phyloP scores from a whole-genome alignment of 1,140 invertebrate genomes.

The Capitella teleta region DNA sequence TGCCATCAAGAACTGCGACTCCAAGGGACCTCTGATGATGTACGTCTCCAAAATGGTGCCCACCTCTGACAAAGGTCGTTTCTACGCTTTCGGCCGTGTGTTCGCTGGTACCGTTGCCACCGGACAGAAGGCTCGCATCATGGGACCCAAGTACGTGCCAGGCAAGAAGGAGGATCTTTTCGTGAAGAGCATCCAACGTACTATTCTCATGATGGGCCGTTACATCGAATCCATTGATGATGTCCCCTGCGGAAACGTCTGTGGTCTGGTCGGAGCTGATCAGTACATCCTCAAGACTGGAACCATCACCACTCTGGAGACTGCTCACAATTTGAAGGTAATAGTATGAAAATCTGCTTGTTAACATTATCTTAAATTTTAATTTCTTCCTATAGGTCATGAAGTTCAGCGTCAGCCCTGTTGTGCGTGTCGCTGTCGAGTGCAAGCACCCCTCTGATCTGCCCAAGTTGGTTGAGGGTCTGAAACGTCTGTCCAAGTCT shows the following conservation, averaged over 20 bases:
- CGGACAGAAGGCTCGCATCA: constrained; percentile 66
- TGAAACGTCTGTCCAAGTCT: constrained; percentile 96
- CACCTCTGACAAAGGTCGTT: constrained; percentile 97
- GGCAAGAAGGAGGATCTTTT: constrained; percentile 99
- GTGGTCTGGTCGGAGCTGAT: constrained; percentile 98
- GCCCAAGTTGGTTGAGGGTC: constrained; percentile 94
- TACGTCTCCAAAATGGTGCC: constrained; percentile 99
- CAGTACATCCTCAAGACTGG: constrained; percentile 99
- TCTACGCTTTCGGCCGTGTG: constrained; percentile 99
- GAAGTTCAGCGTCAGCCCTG: constrained; percentile 94
- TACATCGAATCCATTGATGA: constrained; percentile 99
- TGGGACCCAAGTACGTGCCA: constrained; percentile 91
- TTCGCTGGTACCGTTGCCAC: constrained; percentile 92
- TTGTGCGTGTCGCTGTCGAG: constrained; percentile 98
- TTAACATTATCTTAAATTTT: too few species aligned
- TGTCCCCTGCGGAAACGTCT: constrained; percentile 98
- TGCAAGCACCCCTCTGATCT: constrained; percentile 98
- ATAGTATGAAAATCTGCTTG: too few species aligned
- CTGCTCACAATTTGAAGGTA: constrained; percentile 96
- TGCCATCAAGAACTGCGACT: constrained; percentile 77
- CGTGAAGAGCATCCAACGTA: constrained; percentile 97
- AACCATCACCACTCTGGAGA: constrained; percentile 97
- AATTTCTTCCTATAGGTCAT: constrained; percentile 30
- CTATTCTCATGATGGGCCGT: constrained; percentile 99
- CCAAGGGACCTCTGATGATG: constrained; percentile 97